Base-by-base conservation (phyloP, 2,888 invertebrate genomes). In the Rhopalosiphum nymphaeae region DNA sequence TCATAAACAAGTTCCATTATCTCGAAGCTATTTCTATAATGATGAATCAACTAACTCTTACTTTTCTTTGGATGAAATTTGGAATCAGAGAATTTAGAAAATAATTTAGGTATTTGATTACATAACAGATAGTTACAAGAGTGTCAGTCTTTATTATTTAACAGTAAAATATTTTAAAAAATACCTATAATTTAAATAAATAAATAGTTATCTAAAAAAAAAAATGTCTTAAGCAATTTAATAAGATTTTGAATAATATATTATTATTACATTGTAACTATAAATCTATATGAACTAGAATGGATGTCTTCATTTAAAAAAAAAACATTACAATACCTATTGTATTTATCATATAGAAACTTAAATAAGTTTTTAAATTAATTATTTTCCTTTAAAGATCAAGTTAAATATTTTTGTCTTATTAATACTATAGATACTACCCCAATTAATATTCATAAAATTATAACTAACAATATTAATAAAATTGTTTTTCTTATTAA, bases 1-100 rank as follows among this genome's bases (percentile, higher is more conserved):
- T 93, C 96, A 96, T 61, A 92, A 91, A 13, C 57, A 78, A 78
- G 36, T 36, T 78, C 36, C 36, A 21, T 13, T 36, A 9, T 36
- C 1, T 78, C 67, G 21, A 78, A 21, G 26, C 21, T 9, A 21
- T 78, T 7, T 67, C 7, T 36, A 21, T 78, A 36, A 21, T 78
- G 21, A 36, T 78, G 36, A 78, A 78, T 78, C 36, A 78, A 21
- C 36, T 36, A 36, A 78, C 21, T 36, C 36, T 78, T 21, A 78
- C 78, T 36, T 9, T 7, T 0, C 36, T 36, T 78, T 36, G 67
- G n/a, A 16, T 1, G 0, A 21, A 78, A 36, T 21, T 78, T 36
- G 21, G 78, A 21, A 78, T 21, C 9, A 36, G 21, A 78, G 3
- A 78, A 78, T 78, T 21, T 78, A 78, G 36, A 78, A 78, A 78